Conservation (phyloP, 2,797 vertebrate species). For the Enteromius anoplus region DNA sequence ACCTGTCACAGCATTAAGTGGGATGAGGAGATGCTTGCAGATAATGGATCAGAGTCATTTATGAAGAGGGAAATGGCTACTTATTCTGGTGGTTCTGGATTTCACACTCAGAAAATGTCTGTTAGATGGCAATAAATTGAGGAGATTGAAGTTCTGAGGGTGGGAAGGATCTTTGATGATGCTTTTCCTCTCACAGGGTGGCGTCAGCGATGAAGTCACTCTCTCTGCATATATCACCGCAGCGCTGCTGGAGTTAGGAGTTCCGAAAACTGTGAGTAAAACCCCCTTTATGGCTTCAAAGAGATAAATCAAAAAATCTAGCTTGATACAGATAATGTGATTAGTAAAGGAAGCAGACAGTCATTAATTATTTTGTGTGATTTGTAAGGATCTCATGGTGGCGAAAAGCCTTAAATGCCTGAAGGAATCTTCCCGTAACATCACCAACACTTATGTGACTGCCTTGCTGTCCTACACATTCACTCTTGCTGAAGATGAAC, state of each 20-base stretch:
- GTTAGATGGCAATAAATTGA: not conserved
- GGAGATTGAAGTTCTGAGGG: not conserved
- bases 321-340: not conserved
- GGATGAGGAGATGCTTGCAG: not conserved
- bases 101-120: constrained; percentile 4
- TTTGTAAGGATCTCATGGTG: constrained; percentile 67
- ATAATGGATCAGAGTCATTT: not conserved
- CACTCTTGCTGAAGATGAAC: constrained; percentile 70
- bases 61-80: not conserved
- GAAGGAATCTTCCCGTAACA: constrained; percentile 39
- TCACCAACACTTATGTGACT: constrained; percentile 72
- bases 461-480: constrained; percentile 81
- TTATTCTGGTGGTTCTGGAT: constrained; percentile 4
- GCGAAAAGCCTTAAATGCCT: constrained; percentile 72
- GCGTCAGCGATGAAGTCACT: constrained; percentile 72
- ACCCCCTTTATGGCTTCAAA: not conserved
- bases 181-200: constrained; percentile 67
- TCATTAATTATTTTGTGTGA: not conserved
- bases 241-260: constrained; percentile 74
- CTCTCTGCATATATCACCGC: constrained; percentile 78
- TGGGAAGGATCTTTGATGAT: not conserved
- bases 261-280: constrained; percentile 65
- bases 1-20: not conserved
- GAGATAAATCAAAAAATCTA: not conserved
- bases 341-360: not conserved